Conservation (phyloP, 1,140 invertebrate species). For the Drepana arcuata region DNA sequence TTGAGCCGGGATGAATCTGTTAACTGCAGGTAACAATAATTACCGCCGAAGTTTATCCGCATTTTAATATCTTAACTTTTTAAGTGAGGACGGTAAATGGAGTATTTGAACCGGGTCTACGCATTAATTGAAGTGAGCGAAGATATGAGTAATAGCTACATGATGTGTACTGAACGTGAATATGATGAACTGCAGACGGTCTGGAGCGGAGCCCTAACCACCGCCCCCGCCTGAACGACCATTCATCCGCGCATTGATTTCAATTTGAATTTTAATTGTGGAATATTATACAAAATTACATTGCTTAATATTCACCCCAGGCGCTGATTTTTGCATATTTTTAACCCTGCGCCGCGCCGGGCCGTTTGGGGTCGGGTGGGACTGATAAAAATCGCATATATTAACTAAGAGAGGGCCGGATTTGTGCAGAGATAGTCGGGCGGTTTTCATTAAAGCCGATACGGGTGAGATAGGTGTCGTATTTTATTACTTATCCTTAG, state of each 20-base stretch:
- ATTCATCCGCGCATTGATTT: constrained; percentile 69
- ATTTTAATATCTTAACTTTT: too few relatives aligned
- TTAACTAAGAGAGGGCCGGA: constrained; percentile 32
- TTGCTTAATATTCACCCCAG: constrained; percentile 67
- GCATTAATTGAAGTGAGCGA: too few relatives aligned
- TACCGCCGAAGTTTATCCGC: too few relatives aligned
- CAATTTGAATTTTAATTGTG: constrained; percentile 74
- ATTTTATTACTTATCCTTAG: constrained; percentile 36
- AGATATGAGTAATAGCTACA: too few relatives aligned
- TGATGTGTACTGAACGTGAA: too few relatives aligned
- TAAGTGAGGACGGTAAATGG: too few relatives aligned
- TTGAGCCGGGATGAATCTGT: too few relatives aligned
- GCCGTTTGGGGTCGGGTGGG: constrained; percentile 25
- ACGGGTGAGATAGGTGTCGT: constrained; percentile 31
- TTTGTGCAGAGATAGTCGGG: constrained; percentile 29
- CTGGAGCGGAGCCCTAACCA: too few relatives aligned
- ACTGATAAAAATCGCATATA: constrained; percentile 57
- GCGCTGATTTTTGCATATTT: constrained; percentile 66
- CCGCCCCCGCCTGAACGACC: constrained; percentile 1
- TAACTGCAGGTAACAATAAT: too few relatives aligned
- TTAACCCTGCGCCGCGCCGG: constrained; percentile 23
- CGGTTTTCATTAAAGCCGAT: constrained; percentile 48
- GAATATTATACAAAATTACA: constrained; percentile 70
- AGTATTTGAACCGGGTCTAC: too few relatives aligned
- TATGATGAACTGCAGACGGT: too few relatives aligned